phyloP scores from a whole-genome alignment of 2,113 vertebrate species.

The Lucifuga dentata region DNA sequence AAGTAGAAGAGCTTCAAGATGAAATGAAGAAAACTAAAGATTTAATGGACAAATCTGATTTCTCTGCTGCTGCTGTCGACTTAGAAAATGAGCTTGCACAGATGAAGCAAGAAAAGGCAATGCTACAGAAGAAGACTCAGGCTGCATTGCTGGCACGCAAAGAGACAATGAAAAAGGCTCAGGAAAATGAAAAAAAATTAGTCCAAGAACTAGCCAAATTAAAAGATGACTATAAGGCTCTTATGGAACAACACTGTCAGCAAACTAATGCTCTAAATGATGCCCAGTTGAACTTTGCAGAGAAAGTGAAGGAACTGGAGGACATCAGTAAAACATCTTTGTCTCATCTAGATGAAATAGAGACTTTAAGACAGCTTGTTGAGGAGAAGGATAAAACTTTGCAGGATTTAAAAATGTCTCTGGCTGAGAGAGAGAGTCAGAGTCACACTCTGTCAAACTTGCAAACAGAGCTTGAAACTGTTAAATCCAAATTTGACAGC shows the following conservation, averaged over 20 bases:
- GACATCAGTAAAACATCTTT: conserved; percentile 36
- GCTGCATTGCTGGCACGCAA: conserved; percentile 80
- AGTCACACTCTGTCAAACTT: conserved; percentile 42
- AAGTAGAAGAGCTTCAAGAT: conserved; percentile 75
- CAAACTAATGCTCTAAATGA: conserved; percentile 74
- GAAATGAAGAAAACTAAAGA: conserved; percentile 71
- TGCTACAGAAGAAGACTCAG: conserved; percentile 83
- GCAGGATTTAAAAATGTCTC: conserved; percentile 57
- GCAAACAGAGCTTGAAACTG: conserved; percentile 62
- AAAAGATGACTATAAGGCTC: conserved; percentile 73
- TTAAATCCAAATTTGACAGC: conserved; percentile 50
- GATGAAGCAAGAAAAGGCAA: conserved; percentile 80
- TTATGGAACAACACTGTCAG: conserved; percentile 72
- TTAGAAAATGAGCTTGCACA: conserved; percentile 57
- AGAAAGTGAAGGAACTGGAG: conserved; percentile 73
- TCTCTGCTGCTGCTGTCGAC: conserved; percentile 18
- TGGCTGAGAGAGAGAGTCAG: conserved; percentile 67
- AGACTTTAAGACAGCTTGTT: conserved; percentile 43
- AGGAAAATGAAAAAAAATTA: conserved; percentile 76
- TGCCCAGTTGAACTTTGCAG: conserved; percentile 70
- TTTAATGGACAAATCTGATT: conserved; percentile 35
- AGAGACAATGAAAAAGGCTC: conserved; percentile 75
- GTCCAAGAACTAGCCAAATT: conserved; percentile 76
- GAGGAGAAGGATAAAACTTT: conserved; percentile 67
- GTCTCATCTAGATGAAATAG: conserved; percentile 70